A percentile compares a stretch with the other conserved stretches of the same genome.
phyloP scores from a whole-genome alignment of 2,797 vertebrate species.

The Pampus argenteus region DNA sequence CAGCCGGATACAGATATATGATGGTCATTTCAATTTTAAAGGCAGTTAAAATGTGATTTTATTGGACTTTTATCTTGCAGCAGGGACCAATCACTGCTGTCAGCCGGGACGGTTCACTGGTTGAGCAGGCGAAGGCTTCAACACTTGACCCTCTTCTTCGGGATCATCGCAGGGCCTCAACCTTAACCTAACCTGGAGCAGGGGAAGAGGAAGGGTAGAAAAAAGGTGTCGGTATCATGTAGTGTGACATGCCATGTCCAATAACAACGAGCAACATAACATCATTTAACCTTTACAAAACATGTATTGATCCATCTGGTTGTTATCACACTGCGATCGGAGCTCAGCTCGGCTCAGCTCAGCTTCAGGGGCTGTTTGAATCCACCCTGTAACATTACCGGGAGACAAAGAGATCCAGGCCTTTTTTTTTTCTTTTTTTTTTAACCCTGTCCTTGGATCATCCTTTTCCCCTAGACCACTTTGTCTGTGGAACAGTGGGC shows the following conservation, averaged over 20 bases:
- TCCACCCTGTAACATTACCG: conserved; percentile 72
- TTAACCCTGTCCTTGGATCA: conserved; percentile 74
- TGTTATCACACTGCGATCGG: conserved; percentile 84
- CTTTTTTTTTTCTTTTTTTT: conserved; percentile 69
- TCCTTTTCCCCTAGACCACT: conserved; percentile 67
- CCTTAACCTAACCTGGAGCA: conserved; percentile 59
- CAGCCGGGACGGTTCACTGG: conserved; percentile 38
- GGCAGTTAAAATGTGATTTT: conserved; percentile 7
- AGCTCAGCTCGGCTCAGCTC: conserved; percentile 78
- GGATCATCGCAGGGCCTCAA: conserved; percentile 59
- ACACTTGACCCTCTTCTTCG: conserved; percentile 66
- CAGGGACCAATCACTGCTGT: conserved; percentile 32
- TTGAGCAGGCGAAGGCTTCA: conserved; percentile 39
- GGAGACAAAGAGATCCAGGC: conserved; percentile 79
- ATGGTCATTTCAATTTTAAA: conserved; percentile 1
- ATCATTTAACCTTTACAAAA: conserved; percentile 91
- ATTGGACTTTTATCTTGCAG: conserved; percentile 33
- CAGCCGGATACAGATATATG: background rate
- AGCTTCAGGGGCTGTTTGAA: conserved; percentile 78
- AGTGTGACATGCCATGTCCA: conserved; percentile 79
- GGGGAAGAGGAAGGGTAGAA: conserved; percentile 47
- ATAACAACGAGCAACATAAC: conserved; percentile 85
- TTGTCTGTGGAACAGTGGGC: conserved; percentile 67
- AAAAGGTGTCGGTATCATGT: conserved; percentile 81
- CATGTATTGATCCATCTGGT: conserved; percentile 85